A percentile compares a stretch with the other conserved stretches of the same genome.
Evolutionary conservation across 2,888 invertebrate species (phyloP).

Genomic region (Agrochola litura): DNA sequence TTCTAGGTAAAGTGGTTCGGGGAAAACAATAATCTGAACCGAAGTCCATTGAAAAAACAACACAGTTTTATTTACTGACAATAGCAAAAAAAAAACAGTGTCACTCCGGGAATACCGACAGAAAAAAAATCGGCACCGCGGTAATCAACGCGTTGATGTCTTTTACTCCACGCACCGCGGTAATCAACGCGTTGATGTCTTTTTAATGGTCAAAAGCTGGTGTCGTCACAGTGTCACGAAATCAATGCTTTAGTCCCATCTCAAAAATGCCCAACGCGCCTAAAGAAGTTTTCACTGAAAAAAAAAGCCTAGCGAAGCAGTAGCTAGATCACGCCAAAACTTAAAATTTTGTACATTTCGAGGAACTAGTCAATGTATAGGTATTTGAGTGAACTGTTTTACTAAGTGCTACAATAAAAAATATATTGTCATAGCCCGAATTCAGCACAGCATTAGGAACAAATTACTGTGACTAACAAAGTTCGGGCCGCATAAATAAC

Average conservation of each 20-base stretch:
- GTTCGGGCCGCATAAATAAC: constrained; percentile 34
- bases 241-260: too few species aligned
- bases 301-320: not conserved
- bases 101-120: too few species aligned
- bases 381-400: not conserved
- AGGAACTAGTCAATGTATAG: constrained; percentile 5
- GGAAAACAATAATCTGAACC: constrained; percentile 8
- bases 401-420: not conserved
- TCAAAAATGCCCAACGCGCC: too few species aligned
- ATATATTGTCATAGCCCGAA: not conserved
- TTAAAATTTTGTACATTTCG: constrained; percentile 2
- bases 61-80: not conserved
- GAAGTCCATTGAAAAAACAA: not conserved
- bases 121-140: too few species aligned
- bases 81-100: not conserved
- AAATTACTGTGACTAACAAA: constrained; percentile 35
- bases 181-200: too few species aligned
- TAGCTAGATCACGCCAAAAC: not conserved
- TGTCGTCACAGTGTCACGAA: too few species aligned
- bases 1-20: constrained; percentile 1
- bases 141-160: too few species aligned
- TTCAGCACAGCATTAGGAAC: constrained; percentile 38
- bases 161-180: too few species aligned
- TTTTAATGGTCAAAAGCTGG: too few species aligned
- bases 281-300: too few species aligned